These are phyloP conservation scores for Argopecten irradians DNA, from an alignment of 1,140 invertebrate genomes.

Conservation along the genomic window DNA sequence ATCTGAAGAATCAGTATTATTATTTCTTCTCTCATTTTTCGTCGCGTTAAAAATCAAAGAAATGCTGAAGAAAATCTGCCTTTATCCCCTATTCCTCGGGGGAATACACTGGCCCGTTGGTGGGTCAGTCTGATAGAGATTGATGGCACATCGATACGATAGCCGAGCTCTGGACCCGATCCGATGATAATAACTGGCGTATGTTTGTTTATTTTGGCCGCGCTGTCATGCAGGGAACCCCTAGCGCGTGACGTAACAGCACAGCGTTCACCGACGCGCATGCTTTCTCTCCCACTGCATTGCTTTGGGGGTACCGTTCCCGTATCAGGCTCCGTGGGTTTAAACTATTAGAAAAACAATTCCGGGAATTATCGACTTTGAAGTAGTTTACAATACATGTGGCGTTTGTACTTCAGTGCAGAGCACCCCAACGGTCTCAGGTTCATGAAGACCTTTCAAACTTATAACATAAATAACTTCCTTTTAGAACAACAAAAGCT, in stretches of 20 bases:
- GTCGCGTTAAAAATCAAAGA: constrained; percentile 9
- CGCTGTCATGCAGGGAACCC: background rate
- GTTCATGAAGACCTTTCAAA: background rate
- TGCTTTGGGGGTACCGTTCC: background rate
- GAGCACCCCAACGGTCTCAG: background rate
- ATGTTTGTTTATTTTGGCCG: constrained; percentile 2
- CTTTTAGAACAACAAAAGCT: too few species aligned
- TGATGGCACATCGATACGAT: background rate
- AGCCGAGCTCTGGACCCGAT: background rate
- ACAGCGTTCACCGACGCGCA: background rate
- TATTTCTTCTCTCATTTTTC: constrained; percentile 10
- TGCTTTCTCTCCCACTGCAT: background rate
- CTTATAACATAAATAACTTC: too few species aligned
- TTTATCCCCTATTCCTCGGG: background rate
- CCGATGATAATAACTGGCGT: background rate
- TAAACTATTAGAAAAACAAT: constrained; percentile 18
- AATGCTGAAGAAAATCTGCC: background rate
- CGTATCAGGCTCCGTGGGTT: background rate
- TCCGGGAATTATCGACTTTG: background rate
- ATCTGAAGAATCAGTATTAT: background rate
- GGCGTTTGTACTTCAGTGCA: background rate
- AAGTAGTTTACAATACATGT: background rate
- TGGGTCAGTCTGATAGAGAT: background rate
- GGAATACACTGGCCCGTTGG: background rate
- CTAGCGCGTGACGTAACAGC: background rate